Conservation (phyloP, 2,888 invertebrate species). For the Aplocera efformata region DNA sequence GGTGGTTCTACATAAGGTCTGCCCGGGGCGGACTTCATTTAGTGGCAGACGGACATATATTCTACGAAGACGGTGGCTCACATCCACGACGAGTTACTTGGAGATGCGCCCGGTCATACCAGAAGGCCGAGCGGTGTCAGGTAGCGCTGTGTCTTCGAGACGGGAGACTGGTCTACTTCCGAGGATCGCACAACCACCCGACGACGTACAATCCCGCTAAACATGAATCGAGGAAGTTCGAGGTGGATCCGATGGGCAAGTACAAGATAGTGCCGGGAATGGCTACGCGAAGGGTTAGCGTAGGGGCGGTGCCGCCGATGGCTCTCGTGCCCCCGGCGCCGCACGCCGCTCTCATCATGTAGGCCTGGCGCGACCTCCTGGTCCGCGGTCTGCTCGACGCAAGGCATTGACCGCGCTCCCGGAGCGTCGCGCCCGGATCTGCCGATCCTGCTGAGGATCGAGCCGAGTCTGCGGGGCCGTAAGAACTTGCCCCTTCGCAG, state of each 20-base stretch:
- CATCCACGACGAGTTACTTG: constrained; percentile 73
- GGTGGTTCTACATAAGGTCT: constrained; percentile 75
- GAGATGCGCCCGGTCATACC: constrained; percentile 74
- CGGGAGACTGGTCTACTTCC: constrained; percentile 71
- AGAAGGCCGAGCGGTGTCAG: constrained; percentile 73
- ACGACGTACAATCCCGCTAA: constrained; percentile 69
- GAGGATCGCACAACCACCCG: constrained; percentile 71
- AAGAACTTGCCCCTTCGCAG: constrained; percentile 12
- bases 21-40: constrained; percentile 72
- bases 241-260: constrained; percentile 75
- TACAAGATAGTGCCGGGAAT: constrained; percentile 68
- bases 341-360: constrained; percentile 65
- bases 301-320: constrained; percentile 39
- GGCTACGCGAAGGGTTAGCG: constrained; percentile 38
- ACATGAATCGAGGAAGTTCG: constrained; percentile 69
- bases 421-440: constrained; percentile 59
- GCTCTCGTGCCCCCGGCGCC: constrained; percentile 56
- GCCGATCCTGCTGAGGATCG: too few species aligned
- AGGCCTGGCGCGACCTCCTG: constrained; percentile 80
- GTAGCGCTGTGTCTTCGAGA: constrained; percentile 72
- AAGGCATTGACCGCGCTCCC: constrained; percentile 57
- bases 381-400: constrained; percentile 67
- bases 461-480: background rate
- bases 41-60: constrained; percentile 73
- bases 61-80: constrained; percentile 75